phyloP scores from a whole-genome alignment of 2,113 vertebrate genomes.

The Picathartes gymnocephalus region DNA sequence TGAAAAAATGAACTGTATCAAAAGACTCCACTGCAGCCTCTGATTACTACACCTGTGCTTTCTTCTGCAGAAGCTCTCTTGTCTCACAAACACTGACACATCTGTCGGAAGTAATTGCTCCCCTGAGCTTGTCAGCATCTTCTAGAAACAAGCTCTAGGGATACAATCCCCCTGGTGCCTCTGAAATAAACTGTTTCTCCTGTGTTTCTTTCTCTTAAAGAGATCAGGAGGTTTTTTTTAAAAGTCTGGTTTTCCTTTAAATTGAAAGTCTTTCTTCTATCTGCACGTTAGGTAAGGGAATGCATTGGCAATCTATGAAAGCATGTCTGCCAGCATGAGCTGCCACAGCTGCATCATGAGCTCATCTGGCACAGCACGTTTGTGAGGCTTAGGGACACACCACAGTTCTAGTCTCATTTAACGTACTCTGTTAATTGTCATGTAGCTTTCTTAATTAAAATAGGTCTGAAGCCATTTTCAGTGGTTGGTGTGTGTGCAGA shows the following conservation, averaged over 20 bases:
- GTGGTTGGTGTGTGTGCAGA: background rate
- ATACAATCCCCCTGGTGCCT: background rate
- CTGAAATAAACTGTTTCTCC: background rate
- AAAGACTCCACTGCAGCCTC: background rate
- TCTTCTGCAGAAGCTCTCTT: background rate
- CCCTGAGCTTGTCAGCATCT: slow-evolving; percentile 10
- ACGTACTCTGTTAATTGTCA: background rate
- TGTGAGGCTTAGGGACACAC: background rate
- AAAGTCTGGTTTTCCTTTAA: background rate
- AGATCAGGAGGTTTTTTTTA: background rate
- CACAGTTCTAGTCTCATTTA: background rate
- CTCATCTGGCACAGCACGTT: background rate
- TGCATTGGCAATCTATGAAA: background rate
- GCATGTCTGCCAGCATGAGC: background rate
- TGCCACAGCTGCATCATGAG: background rate
- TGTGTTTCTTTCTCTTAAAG: background rate
- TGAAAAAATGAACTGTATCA: background rate
- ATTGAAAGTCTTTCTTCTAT: background rate
- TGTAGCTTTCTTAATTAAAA: slow-evolving; percentile 8
- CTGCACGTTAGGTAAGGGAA: background rate
- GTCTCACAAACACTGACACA: background rate
- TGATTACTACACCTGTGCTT: background rate
- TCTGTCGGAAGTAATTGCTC: slow-evolving; percentile 3
- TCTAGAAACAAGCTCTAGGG: background rate
- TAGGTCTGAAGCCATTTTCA: background rate